Base-by-base conservation (phyloP, 2,888 invertebrate genomes). In the Euspilapteryx auroguttella region DNA sequence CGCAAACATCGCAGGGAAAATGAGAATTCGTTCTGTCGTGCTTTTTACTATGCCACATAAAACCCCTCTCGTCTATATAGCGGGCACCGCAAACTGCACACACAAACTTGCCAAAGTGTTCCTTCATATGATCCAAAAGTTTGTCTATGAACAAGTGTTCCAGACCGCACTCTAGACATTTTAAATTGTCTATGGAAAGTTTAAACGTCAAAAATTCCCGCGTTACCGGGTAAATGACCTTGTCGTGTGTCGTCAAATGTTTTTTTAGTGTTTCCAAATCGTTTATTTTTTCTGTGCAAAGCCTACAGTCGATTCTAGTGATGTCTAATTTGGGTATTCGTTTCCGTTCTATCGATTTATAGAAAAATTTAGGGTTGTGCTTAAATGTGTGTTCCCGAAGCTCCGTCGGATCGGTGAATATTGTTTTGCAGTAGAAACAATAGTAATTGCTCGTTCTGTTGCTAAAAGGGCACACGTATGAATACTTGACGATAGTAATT, bases 1-100 rank as follows among this genome's bases (percentile, higher is more conserved):
- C 73, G 27, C 78, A 79, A 0, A 69, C 58, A 1, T 66, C 59
- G 34, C 82, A 82, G 0, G 63, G 57, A 39, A 61, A 64, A 0
- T 43, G 68, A 10, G 73, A 69, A 2, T 75, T 78, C 1, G 65
- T 47, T 5, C 42, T 25, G n/a, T n/a, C n/a, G 14, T 34, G 36
- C 7, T 22, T 21, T 4, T 24, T 26, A 12, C 23, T 24, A 36
- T 61, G 55, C 21, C 40, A 48, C 7, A 37, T 41, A 10, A 51
- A 32, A 22, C 54, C 49, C 1, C 43, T 34, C 2, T 40, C 39
- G 31, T 47, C 47, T 0, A 45, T 36, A 23, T 54, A 57, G 1
- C 41, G 36, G 25, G 43, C 44, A 2, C 43, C 36, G 25, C 34
- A 35, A n/a, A 31, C 15, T n/a, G 32, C 32, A 13, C 40, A 41